phyloP scores from a whole-genome alignment of 2,113 vertebrate genomes.

The Peromyscus californicus region DNA sequence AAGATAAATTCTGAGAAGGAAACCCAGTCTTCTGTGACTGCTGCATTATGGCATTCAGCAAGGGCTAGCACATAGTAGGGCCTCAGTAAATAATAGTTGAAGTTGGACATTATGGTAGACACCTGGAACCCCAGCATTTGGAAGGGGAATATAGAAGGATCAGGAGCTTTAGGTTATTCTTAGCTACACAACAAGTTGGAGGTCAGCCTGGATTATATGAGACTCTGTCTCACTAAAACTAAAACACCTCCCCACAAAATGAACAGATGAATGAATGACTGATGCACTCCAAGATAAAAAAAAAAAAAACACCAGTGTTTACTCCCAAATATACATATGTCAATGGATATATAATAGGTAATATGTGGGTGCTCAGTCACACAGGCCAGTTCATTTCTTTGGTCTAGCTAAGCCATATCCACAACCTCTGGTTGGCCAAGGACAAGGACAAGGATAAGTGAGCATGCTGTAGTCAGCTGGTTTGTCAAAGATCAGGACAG shows the following conservation, averaged over 20 bases:
- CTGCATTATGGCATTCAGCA: not conserved
- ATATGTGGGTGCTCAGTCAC: not conserved
- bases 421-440: not conserved
- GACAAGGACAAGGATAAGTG: not conserved
- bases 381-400: not conserved
- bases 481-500: conserved; percentile 62
- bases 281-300: not conserved
- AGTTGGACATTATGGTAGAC: not conserved
- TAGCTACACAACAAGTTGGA: not conserved
- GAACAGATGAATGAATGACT: conserved; percentile 31
- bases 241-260: not conserved
- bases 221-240: not conserved
- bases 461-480: not conserved
- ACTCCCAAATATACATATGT: not conserved
- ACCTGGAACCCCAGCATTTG: not conserved
- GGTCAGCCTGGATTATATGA: not conserved
- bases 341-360: not conserved
- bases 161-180: not conserved
- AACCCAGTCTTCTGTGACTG: not conserved
- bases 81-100: not conserved
- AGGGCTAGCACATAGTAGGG: conserved; percentile 37
- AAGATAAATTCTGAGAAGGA: not conserved
- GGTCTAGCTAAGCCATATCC: conserved; percentile 22
- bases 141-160: not conserved
- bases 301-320: conserved; percentile 8